Percentiles rank a stretch among this genome's conserved stretches.
Conservation (phyloP, 2,797 vertebrate species). For the Agapornis canus region DNA sequence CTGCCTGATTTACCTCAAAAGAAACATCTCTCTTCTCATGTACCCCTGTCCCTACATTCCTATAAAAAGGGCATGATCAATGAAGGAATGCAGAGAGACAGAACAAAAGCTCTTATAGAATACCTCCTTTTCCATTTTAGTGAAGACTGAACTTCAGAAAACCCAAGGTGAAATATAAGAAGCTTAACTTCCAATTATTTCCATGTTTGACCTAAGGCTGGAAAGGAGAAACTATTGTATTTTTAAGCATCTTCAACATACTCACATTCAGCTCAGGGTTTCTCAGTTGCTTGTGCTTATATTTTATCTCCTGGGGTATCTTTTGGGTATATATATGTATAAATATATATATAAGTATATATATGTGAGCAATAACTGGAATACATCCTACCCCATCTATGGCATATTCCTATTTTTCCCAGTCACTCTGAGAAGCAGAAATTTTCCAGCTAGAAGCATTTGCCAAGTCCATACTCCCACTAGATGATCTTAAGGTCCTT, state of each 20-base stretch:
- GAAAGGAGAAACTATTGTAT: not conserved
- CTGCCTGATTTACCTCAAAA: not conserved
- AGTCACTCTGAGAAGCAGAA: not conserved
- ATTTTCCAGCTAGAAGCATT: not conserved
- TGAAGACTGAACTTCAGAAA: not conserved
- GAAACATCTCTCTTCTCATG: not conserved
- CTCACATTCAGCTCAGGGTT: not conserved
- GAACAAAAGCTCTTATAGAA: not conserved
- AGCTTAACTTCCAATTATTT: not conserved
- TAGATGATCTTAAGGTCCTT: not conserved
- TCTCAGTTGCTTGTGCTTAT: not conserved
- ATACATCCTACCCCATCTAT: not conserved
- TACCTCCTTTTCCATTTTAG: not conserved
- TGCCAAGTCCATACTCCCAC: not conserved
- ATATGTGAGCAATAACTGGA: not conserved
- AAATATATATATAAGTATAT: not conserved
- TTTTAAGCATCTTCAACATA: not conserved
- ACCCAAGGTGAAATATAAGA: not conserved
- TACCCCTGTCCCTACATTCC: not conserved
- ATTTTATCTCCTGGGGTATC: not conserved
- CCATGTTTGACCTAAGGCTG: not conserved
- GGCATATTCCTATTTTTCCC: not conserved
- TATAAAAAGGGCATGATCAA: not conserved
- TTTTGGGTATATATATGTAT: not conserved
- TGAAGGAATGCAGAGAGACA: not conserved